A percentile compares a stretch with the other conserved stretches of the same genome.
phyloP scores from a whole-genome alignment of 2,888 invertebrate species.

The Mycalesis mineus region DNA sequence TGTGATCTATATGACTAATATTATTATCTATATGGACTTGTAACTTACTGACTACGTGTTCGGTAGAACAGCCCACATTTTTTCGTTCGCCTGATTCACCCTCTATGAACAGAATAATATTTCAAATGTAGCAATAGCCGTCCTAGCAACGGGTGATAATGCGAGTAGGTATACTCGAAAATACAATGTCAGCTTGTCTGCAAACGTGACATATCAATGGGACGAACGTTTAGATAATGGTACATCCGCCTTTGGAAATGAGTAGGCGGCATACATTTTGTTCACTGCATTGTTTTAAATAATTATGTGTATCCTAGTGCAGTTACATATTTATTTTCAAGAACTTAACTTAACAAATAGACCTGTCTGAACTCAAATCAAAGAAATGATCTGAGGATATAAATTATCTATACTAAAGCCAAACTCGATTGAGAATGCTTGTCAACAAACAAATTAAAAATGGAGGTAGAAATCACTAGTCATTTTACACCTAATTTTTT shows the following conservation, averaged over 20 bases:
- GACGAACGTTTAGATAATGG: slow-evolving; percentile 50
- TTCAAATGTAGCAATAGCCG: slow-evolving; percentile 29
- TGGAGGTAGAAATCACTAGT: no score
- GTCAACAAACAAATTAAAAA: no score
- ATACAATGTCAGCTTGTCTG: slow-evolving; percentile 48
- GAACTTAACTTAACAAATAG: no score
- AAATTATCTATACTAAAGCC: no score
- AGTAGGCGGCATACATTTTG: slow-evolving; percentile 30
- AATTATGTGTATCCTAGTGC: neutral
- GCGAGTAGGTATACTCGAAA: slow-evolving; percentile 34
- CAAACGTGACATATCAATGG: slow-evolving; percentile 62
- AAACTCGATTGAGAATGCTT: no score
- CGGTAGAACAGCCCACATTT: neutral
- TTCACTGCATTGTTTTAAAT: slow-evolving; percentile 11
- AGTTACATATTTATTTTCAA: neutral
- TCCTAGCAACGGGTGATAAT: slow-evolving; percentile 42
- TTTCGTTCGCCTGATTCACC: neutral
- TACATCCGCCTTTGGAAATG: slow-evolving; percentile 45
- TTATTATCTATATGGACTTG: no score
- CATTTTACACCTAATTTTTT: no score
- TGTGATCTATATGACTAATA: no score
- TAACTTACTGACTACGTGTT: neutral
- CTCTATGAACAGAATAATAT: slow-evolving; percentile 9
- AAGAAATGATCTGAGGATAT: no score
- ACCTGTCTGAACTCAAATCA: no score